Evolutionary conservation across 2,113 vertebrate genomes (phyloP), one percentile per base, ranked within the genome.

Genomic region (Coturnix japonica): DNA sequence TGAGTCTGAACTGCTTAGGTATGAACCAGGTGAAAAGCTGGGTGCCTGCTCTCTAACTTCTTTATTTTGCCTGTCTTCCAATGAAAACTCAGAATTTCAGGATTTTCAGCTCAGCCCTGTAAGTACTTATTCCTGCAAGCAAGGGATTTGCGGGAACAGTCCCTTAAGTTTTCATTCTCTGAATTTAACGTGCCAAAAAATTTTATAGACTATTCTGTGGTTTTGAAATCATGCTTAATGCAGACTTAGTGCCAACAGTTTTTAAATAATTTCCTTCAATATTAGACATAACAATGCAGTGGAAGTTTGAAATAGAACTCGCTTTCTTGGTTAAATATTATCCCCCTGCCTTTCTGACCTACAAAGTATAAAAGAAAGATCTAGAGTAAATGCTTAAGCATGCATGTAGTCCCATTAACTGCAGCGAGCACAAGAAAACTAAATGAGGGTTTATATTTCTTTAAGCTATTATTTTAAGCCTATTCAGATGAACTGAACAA

Each of bases 181-280:
- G 87, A 85, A 64, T 84, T 79, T 69, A 79, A 80, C 43, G 35
- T 23, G 66, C 60, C 75, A 94, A 71, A 87, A 14, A 81, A 74
- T 41, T 77, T 92, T 91, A 85, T 54, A 93, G 94, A 57, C 56
- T 28, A 6, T 77, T 80, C 60, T 74, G 92, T 78, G 91, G 81
- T 89, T 95, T 94, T 82, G 60, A 92, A 87, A 85, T 85, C 56
- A 57, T 26, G 19, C 17, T 74, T 47, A 87, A 91, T 57, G 53
- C 3, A 15, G 39, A 74, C 6, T 5, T 65, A 46, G 28, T 51
- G 84, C 92, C 91, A 95, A 76, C 16, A 87, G 78, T 31, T 87
- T 93, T 93, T 26, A 89, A 94, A 91, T 81, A 44, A 92, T 95
- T 94, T 95, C 87, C 79, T 92, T 94, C 75, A 49, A 51, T 83